Base-by-base conservation (phyloP, 1,140 invertebrate species). In the Ceratosolen solmsi region DNA sequence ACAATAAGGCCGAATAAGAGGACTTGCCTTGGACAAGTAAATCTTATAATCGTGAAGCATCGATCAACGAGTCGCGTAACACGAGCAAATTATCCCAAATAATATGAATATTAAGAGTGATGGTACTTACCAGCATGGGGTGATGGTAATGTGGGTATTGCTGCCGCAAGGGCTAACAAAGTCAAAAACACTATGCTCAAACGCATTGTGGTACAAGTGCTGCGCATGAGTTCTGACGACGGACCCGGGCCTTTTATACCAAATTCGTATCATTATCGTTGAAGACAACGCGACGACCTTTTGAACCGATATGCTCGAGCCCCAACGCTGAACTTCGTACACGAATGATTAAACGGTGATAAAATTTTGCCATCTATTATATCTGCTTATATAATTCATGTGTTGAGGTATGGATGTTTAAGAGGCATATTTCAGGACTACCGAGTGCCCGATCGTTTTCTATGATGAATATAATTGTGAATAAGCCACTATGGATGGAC, bases 81-180 rank as follows among this genome's bases (percentile, higher is more conserved):
- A n/a, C n/a, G n/a, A n/a, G n/a, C n/a, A n/a, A n/a, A n/a, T n/a
- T n/a, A n/a, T n/a, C n/a, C n/a, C n/a, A n/a, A n/a, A n/a, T n/a
- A n/a, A 27, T 36, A 36, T 15, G 30, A 20, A 65, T 36, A 65
- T 33, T 36, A 49, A 49, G 25, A 49, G 5, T 25, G n/a, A 33
- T 22, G 9, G 22, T 1, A 86, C 88, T 91, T 88, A 91, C 91
- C 91, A 85, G 91, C 90, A 80, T 86, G 88, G 60, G 88, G 88
- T 85, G 79, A 87, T n/a, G 85, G 84, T 33, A 84, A 85, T 25
- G 82, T 84, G 70, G 88, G 85, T 22, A 88, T 86, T 36, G 89
- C 89, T 41, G 89, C 87, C 81, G 84, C 89, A 74, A 91, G 85
- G 82, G 89, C 90, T 84, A 89, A 87, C 71, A 91, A 85, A 87